Percentiles rank a stretch among this genome's conserved stretches.
These are phyloP conservation scores for Acrocephalus arundinaceus DNA, from an alignment of 2,113 vertebrate species.

Conservation along the genomic window DNA sequence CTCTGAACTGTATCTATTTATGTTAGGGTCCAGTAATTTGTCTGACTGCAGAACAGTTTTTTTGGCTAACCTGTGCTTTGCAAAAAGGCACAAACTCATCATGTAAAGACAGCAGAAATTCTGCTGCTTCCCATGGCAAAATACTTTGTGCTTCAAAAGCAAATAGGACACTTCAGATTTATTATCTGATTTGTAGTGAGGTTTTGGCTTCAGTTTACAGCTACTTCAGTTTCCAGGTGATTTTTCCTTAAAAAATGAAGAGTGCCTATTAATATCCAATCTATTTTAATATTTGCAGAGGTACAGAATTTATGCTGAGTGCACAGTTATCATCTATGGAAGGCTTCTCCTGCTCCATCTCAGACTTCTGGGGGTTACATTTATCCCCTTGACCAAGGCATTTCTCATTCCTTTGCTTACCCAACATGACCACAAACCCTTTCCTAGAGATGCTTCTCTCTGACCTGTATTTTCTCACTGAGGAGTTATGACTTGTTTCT, in stretches of 20 bases:
- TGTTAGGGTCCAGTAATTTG: constrained; percentile 5
- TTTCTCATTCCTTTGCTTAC: background rate
- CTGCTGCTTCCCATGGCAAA: background rate
- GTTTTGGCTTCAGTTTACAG: background rate
- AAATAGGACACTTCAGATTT: background rate
- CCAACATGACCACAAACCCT: background rate
- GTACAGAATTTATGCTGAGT: background rate
- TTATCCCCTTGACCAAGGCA: background rate
- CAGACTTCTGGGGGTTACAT: background rate
- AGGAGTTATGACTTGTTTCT: background rate
- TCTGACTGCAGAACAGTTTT: background rate
- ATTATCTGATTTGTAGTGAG: background rate
- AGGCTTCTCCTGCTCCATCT: background rate
- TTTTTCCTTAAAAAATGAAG: background rate
- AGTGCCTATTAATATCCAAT: background rate
- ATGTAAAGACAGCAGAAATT: background rate
- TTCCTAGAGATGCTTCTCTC: background rate
- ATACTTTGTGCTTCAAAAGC: background rate
- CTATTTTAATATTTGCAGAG: background rate
- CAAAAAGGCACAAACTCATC: background rate
- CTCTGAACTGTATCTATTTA: constrained; percentile 8
- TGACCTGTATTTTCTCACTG: background rate
- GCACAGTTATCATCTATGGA: background rate
- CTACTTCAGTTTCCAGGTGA: background rate
- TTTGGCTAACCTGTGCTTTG: background rate